Evolutionary conservation across 2,113 vertebrate species (phyloP).

Genomic region (Datnioides undecimradiatus): DNA sequence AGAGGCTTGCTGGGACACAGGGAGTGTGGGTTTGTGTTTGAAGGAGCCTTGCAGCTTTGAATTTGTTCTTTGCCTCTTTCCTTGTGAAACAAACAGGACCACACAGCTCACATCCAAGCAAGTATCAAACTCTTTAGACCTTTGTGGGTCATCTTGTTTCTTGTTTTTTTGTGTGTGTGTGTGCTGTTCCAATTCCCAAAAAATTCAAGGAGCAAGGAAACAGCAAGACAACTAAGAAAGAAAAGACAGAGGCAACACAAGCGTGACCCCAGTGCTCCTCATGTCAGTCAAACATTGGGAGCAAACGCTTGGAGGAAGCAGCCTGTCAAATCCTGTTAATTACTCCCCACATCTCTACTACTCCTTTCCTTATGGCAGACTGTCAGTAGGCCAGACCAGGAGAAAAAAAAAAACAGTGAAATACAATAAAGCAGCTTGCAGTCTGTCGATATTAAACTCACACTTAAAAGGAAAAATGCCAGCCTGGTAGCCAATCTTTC

Average conservation of each 20-base stretch:
- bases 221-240: neutral
- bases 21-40: slow-evolving; percentile 46
- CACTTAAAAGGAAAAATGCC: slow-evolving; percentile 3
- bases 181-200: slow-evolving; percentile 3
- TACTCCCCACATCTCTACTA: slow-evolving; percentile 50
- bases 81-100: slow-evolving; percentile 44
- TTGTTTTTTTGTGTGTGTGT: too few relatives aligned
- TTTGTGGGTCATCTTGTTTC: slow-evolving; percentile 40
- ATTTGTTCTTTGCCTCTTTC: slow-evolving; percentile 42
- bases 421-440: slow-evolving; percentile 18
- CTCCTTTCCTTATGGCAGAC: slow-evolving; percentile 26
- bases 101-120: slow-evolving; percentile 33
- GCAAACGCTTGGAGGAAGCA: slow-evolving; percentile 38
- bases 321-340: slow-evolving; percentile 64
- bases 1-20: slow-evolving; percentile 37
- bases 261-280: slow-evolving; percentile 38
- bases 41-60: slow-evolving; percentile 43
- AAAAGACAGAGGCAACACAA: slow-evolving; percentile 27
- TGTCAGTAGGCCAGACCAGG: slow-evolving; percentile 27
- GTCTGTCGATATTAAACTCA: slow-evolving; percentile 20
- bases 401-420: slow-evolving; percentile 17
- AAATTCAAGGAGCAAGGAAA: slow-evolving; percentile 23
- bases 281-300: slow-evolving; percentile 60
- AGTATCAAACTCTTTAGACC: slow-evolving; percentile 21
- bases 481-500: neutral